Conservation (phyloP, 2,113 vertebrate genomes). For the Albula glossodonta region DNA sequence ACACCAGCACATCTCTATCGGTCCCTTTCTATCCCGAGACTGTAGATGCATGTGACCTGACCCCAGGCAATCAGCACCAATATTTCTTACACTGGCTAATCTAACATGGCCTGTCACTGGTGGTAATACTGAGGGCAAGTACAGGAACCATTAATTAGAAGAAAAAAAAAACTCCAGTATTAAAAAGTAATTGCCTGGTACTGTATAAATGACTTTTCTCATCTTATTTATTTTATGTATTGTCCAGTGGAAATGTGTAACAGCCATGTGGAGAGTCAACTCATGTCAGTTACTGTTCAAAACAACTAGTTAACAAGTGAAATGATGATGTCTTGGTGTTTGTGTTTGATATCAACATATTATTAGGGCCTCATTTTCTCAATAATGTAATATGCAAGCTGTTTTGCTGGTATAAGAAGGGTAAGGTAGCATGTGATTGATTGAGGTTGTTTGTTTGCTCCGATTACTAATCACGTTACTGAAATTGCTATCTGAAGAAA, state of each 20-base stretch:
- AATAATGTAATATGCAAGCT: too few relatives aligned
- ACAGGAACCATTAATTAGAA: background rate
- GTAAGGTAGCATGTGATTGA: too few relatives aligned
- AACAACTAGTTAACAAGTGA: too few relatives aligned
- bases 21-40: too few relatives aligned
- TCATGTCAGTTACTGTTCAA: background rate
- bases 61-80: background rate
- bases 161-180: background rate
- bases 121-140: background rate
- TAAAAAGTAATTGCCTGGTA: background rate
- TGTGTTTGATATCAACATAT: background rate
- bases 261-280: background rate
- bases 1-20: too few relatives aligned
- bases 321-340: background rate
- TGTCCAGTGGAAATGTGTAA: background rate
- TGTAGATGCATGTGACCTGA: too few relatives aligned
- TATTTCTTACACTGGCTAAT: background rate
- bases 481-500: too few relatives aligned
- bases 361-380: background rate
- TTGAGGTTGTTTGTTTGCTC: too few relatives aligned
- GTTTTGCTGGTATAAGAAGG: too few relatives aligned
- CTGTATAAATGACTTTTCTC: too few relatives aligned
- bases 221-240: too few relatives aligned
- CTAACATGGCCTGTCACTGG: background rate
- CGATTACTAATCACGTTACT: too few relatives aligned